Evolutionary conservation across 2,113 vertebrate species (phyloP).

Genomic region (Recurvirostra avosetta): DNA sequence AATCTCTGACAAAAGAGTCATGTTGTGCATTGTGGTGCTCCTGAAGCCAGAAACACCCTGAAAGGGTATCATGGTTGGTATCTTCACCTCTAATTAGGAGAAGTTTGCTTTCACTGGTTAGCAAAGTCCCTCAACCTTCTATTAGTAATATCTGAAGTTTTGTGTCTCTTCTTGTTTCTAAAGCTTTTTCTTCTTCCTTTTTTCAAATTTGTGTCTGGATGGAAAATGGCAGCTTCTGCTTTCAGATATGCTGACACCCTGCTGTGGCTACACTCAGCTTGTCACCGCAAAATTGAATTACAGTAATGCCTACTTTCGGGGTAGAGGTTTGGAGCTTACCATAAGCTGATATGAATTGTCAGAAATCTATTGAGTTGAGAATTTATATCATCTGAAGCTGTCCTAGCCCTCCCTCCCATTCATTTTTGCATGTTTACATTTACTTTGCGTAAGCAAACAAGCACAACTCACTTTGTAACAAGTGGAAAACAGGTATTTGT

Average conservation of each 20-base stretch:
- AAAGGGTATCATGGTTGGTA: background rate
- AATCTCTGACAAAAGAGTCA: background rate
- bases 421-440: background rate
- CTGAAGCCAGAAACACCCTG: background rate
- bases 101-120: background rate
- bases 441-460: background rate
- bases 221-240: background rate
- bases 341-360: background rate
- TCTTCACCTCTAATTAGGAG: background rate
- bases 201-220: background rate
- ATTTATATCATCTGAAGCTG: background rate
- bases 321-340: background rate
- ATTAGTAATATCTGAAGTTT: background rate
- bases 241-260: background rate
- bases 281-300: background rate
- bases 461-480: background rate
- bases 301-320: background rate
- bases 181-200: background rate
- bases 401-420: background rate
- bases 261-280: background rate
- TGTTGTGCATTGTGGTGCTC: fast-evolving
- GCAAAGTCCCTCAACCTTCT: background rate
- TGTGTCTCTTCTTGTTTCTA: background rate
- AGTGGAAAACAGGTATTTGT: background rate
- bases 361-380: background rate